Base-by-base conservation (phyloP, 2,113 vertebrate genomes). In the Pollimyrus isidori region DNA sequence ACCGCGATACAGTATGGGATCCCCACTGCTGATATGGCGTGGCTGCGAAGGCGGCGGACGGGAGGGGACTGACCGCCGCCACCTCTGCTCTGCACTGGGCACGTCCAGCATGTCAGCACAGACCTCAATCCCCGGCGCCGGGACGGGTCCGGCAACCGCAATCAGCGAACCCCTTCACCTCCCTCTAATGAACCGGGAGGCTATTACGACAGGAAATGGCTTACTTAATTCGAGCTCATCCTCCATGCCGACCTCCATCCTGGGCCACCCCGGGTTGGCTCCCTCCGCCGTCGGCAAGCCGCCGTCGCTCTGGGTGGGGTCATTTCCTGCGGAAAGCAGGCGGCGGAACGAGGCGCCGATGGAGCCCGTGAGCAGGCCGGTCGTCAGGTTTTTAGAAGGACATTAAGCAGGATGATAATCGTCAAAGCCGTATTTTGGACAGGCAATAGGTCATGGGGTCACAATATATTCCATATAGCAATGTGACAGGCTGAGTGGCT, bases 371-470 rank as follows among this genome's bases (percentile, higher is more conserved):
- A 46, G 93, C 89, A 91, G 90, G 89, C 88, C 69, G 91, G 97
- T 98, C 97, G 98, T 96, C 95, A n/a, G 96, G 97, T 98, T 99
- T 98, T 98, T 98, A 97, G 97, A 98, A 98, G 97, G 97, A 98
- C 96, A 97, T 98, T 98, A 98, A 98, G 96, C 95, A 95, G 98
- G 98, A 98, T 98, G 97, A 98, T 98, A 98, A 99, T 98, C 99
- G 96, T 97, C 96, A 97, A 98, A 98, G 96, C 94, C 94, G 97
- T 96, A 97, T 97, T 95, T 94, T 95, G 91, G 95, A 93, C 92
- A 93, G 93, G 94, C 23, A 26, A 26, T 4, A 65, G n/a, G 7
- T 9, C 62, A 26, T 65, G 62, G 62, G 23, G 62, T 21, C 56
- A 62, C 23, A 7, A 21, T n/a, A n/a, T 62, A n/a, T n/a, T n/a